Base-by-base conservation (phyloP, 2,797 vertebrate species). In the Sciurus vulgaris region DNA sequence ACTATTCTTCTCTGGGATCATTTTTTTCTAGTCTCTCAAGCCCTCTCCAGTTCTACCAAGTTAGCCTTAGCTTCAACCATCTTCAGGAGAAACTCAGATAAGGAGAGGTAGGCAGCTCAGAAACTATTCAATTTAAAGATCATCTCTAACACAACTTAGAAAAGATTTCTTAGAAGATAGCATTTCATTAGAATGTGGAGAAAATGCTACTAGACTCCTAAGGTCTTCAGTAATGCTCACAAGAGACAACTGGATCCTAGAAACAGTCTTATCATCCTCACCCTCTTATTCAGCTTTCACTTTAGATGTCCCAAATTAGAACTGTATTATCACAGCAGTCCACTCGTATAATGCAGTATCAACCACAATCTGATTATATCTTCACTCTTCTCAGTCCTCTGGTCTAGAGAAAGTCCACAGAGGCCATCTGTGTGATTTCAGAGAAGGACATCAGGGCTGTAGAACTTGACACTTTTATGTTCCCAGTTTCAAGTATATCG, bases 31-130 rank as follows among this genome's bases (percentile, higher is more conserved):
- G 20, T 6, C 88, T 35, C 54, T 90, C 26, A 72, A 28, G 2
- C 63, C 10, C 11, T 91, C 22, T 84, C 13, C 13, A 38, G 35
- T 89, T 78, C 59, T 79, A 22, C 28, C n/a, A 38, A 33, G 4
- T 73, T 14, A 88, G 4, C 22, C 8, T 51, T 79, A n/a, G 13
- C 0, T n/a, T 11, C 13, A 26, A 0, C 1, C 0, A 0, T 59
- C 14, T 81, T 91, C 33, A 49, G 33, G 22, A 10, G 10, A 33
- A 69, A 44, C 28, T 18, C 38, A 83, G 8, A 30, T 28, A 91
- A 38, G 3, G 74, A 61, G 4, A 56, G 56, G 6, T n/a, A 26
- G 73, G 56, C 15, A 61, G 14, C 30, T 81, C 93, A 38, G 44
- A 95, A 77, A 14, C 7, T 33, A 22, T 5, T 69, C 59, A 54